Conservation (phyloP, 2,797 vertebrate genomes). For the Anolis apletophallus region DNA sequence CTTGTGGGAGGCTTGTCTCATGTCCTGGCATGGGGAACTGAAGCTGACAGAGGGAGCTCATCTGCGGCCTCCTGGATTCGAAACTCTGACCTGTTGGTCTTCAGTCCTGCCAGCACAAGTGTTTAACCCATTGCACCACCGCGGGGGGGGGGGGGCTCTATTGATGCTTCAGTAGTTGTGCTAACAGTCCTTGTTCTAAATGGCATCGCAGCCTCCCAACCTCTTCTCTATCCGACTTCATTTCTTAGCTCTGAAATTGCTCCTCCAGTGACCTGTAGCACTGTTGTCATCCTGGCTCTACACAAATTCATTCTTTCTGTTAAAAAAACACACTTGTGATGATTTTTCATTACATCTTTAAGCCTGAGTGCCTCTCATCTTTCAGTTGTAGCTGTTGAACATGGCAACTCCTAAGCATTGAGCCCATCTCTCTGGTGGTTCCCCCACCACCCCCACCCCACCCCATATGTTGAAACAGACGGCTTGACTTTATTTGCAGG, state of each 20-base stretch:
- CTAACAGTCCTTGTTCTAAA: slow-evolving; percentile 5
- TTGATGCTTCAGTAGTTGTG: slow-evolving; percentile 12
- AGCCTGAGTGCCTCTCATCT: slow-evolving; percentile 78
- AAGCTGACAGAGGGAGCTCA: too few species aligned
- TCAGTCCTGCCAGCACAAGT: too few species aligned
- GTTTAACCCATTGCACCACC: too few species aligned
- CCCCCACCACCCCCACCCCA: background rate
- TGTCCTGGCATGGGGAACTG: too few species aligned
- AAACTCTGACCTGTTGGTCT: too few species aligned
- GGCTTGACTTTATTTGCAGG: slow-evolving; percentile 74
- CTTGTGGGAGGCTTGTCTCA: too few species aligned
- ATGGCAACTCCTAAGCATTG: slow-evolving; percentile 73
- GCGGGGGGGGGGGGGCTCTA: too few species aligned
- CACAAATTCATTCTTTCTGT: slow-evolving; percentile 45
- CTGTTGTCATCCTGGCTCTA: slow-evolving; percentile 54
- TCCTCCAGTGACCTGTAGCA: background rate
- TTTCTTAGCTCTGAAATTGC: background rate
- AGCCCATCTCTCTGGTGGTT: slow-evolving; percentile 67
- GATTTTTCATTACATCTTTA: slow-evolving; percentile 78
- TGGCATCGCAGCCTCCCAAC: background rate
- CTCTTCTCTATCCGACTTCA: background rate
- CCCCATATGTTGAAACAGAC: slow-evolving; percentile 68
- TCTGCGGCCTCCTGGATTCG: too few species aligned
- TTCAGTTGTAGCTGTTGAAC: slow-evolving; percentile 73
- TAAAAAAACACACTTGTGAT: slow-evolving; percentile 69